A percentile compares a stretch with the other conserved stretches of the same genome.
phyloP scores from a whole-genome alignment of 2,797 vertebrate species.

The Oreochromis grahami region DNA sequence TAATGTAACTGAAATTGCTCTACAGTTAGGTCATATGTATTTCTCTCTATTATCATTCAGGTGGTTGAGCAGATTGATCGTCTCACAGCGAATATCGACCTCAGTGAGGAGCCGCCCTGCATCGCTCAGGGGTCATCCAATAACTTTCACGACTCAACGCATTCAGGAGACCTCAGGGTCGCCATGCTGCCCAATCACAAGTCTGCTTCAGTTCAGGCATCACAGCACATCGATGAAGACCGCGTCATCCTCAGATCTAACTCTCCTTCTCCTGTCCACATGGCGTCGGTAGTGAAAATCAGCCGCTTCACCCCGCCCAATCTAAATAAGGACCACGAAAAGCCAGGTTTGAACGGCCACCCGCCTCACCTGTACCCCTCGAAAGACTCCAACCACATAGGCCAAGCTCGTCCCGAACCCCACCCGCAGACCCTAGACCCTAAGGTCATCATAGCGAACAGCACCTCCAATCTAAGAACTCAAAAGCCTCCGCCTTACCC shows the following conservation, averaged over 20 bases:
- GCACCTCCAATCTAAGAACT: slow-evolving; percentile 51
- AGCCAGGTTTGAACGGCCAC: slow-evolving; percentile 55
- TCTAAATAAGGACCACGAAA: slow-evolving; percentile 40
- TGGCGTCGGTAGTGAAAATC: slow-evolving; percentile 69
- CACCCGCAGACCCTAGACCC: slow-evolving; percentile 51
- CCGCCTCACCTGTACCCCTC: slow-evolving; percentile 45
- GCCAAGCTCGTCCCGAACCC: slow-evolving; percentile 11
- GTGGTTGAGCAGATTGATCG: slow-evolving; percentile 83
- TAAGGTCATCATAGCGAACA: slow-evolving; percentile 42
- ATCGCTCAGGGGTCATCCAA: slow-evolving; percentile 15
- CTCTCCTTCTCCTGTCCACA: slow-evolving; percentile 62
- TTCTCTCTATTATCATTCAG: slow-evolving; percentile 59
- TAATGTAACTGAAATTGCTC: background rate
- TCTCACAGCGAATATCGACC: slow-evolving; percentile 77
- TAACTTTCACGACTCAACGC: slow-evolving; percentile 21
- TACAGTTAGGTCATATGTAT: background rate
- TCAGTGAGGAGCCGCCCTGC: slow-evolving; percentile 49
- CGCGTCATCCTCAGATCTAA: slow-evolving; percentile 56
- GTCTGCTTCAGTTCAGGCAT: background rate
- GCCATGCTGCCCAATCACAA: slow-evolving; percentile 47
- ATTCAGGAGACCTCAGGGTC: slow-evolving; percentile 33
- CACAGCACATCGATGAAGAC: slow-evolving; percentile 31
- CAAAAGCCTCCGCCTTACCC: slow-evolving; percentile 75
- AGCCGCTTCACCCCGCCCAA: slow-evolving; percentile 37
- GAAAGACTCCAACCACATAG: slow-evolving; percentile 44